Evolutionary conservation across 2,797 vertebrate species (phyloP).

Genomic region (Prionace glauca): DNA sequence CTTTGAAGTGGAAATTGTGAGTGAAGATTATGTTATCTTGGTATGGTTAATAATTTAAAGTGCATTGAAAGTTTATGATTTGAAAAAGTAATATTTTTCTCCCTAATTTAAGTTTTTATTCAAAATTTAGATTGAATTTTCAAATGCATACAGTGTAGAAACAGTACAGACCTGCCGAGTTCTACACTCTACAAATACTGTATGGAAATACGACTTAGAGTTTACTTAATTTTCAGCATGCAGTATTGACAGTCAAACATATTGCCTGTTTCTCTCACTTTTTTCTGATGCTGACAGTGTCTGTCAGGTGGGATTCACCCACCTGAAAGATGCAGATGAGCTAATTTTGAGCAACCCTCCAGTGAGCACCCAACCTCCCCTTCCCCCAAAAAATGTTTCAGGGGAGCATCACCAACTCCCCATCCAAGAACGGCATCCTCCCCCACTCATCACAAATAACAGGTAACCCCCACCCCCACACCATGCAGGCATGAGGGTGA

Average conservation of each 20-base stretch:
- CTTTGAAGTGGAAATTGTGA: neutral
- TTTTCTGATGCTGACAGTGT: too few species aligned
- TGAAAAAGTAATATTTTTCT: neutral
- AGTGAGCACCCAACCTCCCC: too few species aligned
- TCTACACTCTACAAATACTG: conserved; percentile 12
- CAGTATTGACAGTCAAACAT: neutral
- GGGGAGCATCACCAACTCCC: too few species aligned
- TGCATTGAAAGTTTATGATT: neutral
- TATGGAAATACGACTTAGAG: neutral
- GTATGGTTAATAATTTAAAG: neutral
- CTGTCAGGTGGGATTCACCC: too few species aligned
- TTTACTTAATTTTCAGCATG: neutral
- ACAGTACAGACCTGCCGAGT: neutral
- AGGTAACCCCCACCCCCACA: too few species aligned
- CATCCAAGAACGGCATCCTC: too few species aligned
- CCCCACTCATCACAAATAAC: too few species aligned
- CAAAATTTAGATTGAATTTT: neutral
- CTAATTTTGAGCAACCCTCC: too few species aligned
- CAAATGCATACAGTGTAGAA: neutral
- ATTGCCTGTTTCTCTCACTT: neutral
- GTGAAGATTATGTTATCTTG: neutral
- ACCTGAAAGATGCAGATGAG: too few species aligned
- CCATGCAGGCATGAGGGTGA: too few species aligned
- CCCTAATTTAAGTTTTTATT: neutral
- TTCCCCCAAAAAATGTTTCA: too few species aligned